phyloP scores from a whole-genome alignment of 2,113 vertebrate species.

The Festucalex cinctus region DNA sequence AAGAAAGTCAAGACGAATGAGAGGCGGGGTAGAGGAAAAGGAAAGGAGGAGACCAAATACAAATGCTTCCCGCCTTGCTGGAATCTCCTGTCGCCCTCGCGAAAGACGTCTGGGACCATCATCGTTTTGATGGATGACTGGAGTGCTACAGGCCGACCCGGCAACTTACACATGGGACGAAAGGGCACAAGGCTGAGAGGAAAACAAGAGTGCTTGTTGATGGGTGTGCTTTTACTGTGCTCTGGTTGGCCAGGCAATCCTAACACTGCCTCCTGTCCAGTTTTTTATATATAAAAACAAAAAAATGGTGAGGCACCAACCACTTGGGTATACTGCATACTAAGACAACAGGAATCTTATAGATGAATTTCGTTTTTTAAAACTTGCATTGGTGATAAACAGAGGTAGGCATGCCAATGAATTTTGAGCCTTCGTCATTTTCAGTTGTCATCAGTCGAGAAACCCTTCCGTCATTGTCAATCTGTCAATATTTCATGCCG shows the following conservation, averaged over 20 bases:
- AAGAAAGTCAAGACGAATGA: constrained; percentile 34
- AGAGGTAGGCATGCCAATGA: too few species aligned
- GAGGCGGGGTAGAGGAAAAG: constrained; percentile 17
- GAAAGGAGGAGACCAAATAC: constrained; percentile 35
- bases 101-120: constrained; percentile 45
- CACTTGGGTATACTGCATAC: too few species aligned
- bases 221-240: constrained; percentile 19
- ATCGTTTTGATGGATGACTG: constrained; percentile 61
- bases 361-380: too few species aligned
- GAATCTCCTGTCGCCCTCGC: constrained; percentile 19
- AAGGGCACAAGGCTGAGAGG: constrained; percentile 46
- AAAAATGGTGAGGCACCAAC: background rate
- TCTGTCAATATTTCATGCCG: too few species aligned
- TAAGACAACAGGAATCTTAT: too few species aligned
- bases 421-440: too few species aligned
- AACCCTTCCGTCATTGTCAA: too few species aligned
- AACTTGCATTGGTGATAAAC: too few species aligned
- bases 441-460: too few species aligned
- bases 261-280: constrained; percentile 17
- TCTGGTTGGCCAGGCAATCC: constrained; percentile 15
- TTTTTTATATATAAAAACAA: background rate
- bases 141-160: constrained; percentile 50
- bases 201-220: constrained; percentile 46
- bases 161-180: constrained; percentile 46
- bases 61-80: constrained; percentile 33